Percentiles rank a stretch among this genome's conserved stretches.
Conservation (phyloP, 2,113 vertebrate species). For the Petromus typicus region DNA sequence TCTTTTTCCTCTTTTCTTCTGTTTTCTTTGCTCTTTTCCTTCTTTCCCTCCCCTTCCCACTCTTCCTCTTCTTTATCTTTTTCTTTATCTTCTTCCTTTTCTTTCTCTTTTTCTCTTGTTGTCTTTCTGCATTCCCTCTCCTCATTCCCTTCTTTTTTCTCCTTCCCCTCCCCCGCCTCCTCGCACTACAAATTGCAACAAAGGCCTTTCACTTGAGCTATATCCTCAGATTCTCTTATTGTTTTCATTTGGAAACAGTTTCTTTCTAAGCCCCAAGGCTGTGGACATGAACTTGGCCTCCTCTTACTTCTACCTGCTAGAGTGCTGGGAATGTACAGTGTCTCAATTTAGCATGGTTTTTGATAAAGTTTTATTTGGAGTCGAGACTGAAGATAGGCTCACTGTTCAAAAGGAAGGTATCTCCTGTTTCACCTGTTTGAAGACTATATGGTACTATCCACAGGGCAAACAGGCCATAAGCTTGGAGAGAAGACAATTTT, state of each 20-base stretch:
- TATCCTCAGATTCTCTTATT: neutral
- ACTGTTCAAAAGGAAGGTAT: neutral
- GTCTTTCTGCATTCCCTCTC: no score
- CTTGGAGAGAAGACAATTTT: neutral
- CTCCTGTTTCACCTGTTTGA: neutral
- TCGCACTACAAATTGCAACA: neutral
- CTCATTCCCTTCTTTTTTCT: neutral
- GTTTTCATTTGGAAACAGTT: neutral
- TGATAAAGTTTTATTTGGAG: neutral
- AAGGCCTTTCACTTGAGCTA: neutral
- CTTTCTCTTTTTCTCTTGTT: no score
- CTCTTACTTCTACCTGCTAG: neutral
- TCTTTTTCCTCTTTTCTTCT: neutral
- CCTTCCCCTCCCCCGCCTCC: neutral
- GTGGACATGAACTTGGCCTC: neutral
- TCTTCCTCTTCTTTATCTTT: neutral
- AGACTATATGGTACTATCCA: fast-evolving
- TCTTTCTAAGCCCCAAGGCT: neutral
- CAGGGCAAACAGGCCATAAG: neutral
- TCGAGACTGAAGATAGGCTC: neutral
- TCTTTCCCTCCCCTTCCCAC: neutral
- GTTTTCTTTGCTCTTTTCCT: neutral
- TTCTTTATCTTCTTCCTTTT: neutral
- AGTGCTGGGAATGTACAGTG: neutral
- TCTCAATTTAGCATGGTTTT: neutral